Conservation (phyloP, 2,888 invertebrate species). For the Cephus spinipes region DNA sequence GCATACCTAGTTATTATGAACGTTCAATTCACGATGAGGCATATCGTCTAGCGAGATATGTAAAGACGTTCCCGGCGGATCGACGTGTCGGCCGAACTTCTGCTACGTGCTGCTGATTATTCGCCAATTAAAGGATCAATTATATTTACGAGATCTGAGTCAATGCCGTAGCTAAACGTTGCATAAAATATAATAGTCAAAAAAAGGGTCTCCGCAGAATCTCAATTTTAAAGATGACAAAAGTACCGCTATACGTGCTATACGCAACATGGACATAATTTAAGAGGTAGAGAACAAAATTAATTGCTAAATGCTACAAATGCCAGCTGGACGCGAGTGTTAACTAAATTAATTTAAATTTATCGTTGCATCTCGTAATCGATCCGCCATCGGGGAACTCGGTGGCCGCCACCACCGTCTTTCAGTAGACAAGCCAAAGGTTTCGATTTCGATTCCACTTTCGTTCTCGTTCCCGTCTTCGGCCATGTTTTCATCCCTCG, state of each 20-base stretch:
- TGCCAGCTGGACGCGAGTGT: background rate
- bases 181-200: background rate
- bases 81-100: background rate
- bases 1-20: background rate
- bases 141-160: background rate
- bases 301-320: background rate
- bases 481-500: background rate
- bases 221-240: background rate
- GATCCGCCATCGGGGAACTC: background rate
- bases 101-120: background rate
- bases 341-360: background rate
- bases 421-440: slow-evolving; percentile 6
- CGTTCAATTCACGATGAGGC: background rate
- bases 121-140: background rate
- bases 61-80: background rate
- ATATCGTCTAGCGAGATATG: background rate
- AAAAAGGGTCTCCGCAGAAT: background rate
- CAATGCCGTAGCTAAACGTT: background rate
- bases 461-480: background rate
- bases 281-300: background rate
- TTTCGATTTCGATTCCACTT: slow-evolving; percentile 4
- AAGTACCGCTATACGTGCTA: background rate
- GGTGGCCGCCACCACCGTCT: background rate
- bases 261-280: background rate
- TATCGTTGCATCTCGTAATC: background rate